These are phyloP conservation scores for Zaprionus bogoriensis DNA, from an alignment of 2,888 invertebrate species.

Conservation along the genomic window DNA sequence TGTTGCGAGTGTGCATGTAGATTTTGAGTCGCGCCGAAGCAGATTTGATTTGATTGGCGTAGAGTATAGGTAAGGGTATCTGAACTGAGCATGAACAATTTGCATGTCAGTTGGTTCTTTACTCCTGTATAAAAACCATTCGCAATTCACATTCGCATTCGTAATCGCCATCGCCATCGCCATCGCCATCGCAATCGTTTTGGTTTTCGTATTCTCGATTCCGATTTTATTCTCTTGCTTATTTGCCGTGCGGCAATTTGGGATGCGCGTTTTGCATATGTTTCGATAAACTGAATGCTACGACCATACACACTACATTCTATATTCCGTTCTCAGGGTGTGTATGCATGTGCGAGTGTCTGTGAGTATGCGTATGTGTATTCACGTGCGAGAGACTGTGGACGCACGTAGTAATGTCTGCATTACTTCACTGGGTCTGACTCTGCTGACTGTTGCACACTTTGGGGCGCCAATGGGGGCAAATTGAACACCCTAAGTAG, in stretches of 20 bases:
- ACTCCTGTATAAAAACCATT: slow-evolving; percentile 16
- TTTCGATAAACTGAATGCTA: slow-evolving; percentile 30
- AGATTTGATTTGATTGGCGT: too few relatives aligned
- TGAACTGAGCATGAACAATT: slow-evolving; percentile 16
- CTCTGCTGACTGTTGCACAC: slow-evolving; percentile 39
- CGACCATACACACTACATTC: slow-evolving; percentile 1
- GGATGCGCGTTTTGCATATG: slow-evolving; percentile 51
- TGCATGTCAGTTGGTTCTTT: slow-evolving; percentile 32
- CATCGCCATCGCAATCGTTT: background rate
- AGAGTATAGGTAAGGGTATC: slow-evolving; percentile 10
- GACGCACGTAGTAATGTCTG: slow-evolving; percentile 20
- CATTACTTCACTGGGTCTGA: slow-evolving; percentile 12
- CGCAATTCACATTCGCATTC: slow-evolving; percentile 17
- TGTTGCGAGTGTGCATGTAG: too few relatives aligned
- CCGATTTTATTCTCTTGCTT: slow-evolving; percentile 35
- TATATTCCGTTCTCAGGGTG: background rate
- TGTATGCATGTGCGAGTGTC: background rate
- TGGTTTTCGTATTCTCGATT: too few relatives aligned
- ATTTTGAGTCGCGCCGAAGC: too few relatives aligned
- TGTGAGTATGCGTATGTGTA: background rate
- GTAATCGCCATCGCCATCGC: background rate
- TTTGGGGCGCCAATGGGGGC: slow-evolving; percentile 29
- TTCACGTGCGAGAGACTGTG: background rate
- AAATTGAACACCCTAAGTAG: slow-evolving; percentile 5
- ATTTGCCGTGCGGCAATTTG: slow-evolving; percentile 38